Evolutionary conservation across 2,888 invertebrate genomes (phyloP).

Genomic region (Proisotoma minuta): DNA sequence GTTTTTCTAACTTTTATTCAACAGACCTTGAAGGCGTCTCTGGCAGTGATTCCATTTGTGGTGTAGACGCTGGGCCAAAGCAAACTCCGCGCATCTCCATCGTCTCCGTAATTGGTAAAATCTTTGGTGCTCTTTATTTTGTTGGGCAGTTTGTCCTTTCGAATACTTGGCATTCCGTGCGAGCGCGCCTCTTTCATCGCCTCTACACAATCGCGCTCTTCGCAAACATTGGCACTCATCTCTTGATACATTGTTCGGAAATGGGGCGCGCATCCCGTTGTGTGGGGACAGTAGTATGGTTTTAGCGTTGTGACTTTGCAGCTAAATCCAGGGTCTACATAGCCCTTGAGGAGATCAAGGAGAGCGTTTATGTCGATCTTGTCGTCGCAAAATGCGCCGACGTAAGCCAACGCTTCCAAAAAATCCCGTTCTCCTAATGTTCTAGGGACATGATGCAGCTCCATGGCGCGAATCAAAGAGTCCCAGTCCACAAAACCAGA

Average conservation of each 20-base stretch:
- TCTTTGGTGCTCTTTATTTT: conserved; percentile 36
- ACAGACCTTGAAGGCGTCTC: conserved; percentile 42
- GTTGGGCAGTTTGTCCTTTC: conserved; percentile 26
- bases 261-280: conserved; percentile 38
- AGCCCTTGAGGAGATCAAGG: conserved; percentile 44
- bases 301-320: conserved; percentile 40
- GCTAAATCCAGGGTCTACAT: conserved; percentile 39
- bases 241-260: conserved; percentile 45
- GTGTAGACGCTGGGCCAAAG: conserved; percentile 45
- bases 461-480: conserved; percentile 32
- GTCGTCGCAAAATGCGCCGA: conserved; percentile 40
- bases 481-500: conserved; percentile 41
- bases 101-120: conserved; percentile 40
- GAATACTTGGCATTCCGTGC: conserved; percentile 38
- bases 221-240: conserved; percentile 38
- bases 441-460: conserved; percentile 23
- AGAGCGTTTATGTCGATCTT: conserved; percentile 39
- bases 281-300: conserved; percentile 41
- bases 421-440: conserved; percentile 35
- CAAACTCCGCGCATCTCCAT: conserved; percentile 43
- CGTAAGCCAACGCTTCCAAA: conserved; percentile 35
- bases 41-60: conserved; percentile 33
- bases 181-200: conserved; percentile 26
- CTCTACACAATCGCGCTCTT: conserved; percentile 23
- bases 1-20: too few relatives aligned